A percentile compares a stretch with the other conserved stretches of the same genome.
Conservation (phyloP, 2,888 invertebrate genomes). For the Alloscopus bannaensis region DNA sequence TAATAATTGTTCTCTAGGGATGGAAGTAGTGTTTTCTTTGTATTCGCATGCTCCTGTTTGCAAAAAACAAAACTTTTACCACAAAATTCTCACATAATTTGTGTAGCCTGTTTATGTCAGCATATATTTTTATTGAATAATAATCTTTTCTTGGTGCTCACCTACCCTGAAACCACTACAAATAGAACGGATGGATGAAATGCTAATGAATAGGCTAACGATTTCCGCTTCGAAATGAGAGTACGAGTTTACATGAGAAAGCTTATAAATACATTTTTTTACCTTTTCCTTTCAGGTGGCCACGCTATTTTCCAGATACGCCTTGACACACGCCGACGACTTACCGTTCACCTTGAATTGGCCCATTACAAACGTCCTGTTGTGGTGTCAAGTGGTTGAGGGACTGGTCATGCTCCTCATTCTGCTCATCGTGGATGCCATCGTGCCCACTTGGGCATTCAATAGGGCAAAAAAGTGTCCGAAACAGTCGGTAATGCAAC, state of each 20-base stretch:
- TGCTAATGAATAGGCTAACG: background rate
- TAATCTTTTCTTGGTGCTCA: background rate
- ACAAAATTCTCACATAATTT: slow-evolving; percentile 12
- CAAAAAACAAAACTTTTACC: too few species aligned
- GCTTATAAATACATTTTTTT: background rate
- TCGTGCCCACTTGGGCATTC: slow-evolving; percentile 68
- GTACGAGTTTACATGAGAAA: too few species aligned
- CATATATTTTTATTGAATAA: slow-evolving; percentile 11
- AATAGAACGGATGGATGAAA: slow-evolving; percentile 16
- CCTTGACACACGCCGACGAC: slow-evolving; percentile 43
- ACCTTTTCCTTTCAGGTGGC: slow-evolving; percentile 49
- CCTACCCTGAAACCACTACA: background rate
- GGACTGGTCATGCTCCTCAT: slow-evolving; percentile 62
- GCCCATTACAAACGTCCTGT: slow-evolving; percentile 66
- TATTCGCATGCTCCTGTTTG: background rate
- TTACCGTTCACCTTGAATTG: slow-evolving; percentile 58
- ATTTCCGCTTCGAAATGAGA: background rate
- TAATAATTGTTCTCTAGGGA: background rate
- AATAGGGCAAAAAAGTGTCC: slow-evolving; percentile 50
- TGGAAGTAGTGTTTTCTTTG: background rate
- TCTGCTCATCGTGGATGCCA: slow-evolving; percentile 64
- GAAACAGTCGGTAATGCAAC: slow-evolving; percentile 32
- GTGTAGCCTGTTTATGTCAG: background rate
- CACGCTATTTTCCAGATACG: slow-evolving; percentile 62
- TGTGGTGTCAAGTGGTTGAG: slow-evolving; percentile 67